Base-by-base conservation (phyloP, 2,113 vertebrate species). In the Gambusia affinis region DNA sequence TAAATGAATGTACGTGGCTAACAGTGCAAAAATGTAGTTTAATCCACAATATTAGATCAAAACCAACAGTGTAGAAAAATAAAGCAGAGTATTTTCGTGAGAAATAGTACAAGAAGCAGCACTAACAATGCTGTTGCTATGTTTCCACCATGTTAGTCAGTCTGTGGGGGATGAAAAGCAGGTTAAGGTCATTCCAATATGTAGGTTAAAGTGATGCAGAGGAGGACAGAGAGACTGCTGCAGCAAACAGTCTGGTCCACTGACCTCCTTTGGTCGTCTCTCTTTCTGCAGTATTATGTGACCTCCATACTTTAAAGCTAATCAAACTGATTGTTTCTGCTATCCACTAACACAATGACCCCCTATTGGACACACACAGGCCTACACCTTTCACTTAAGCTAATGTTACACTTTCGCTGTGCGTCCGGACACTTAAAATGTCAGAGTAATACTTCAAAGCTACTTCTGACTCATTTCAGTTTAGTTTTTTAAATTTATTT, bases 171-270 rank as follows among this genome's bases (percentile, higher is more conserved):
- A 82, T 72, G 70, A 33, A 67, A 90, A 89, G 12, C 78, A 85
- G 85, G 89, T 88, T 88, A 87, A 90, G 90, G 89, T 92, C 89
- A 88, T 87, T 85, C 44, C 69, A 62, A 67, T 78, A 87, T 84
- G 12, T 87, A 62, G 89, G 87, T 84, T 86, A 88, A 85, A 90
- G 78, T 92, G 88, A 87, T 90, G 90, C 82, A 85, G 82, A 75
- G 79, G 79, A 86, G 72, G 63, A 83, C 47, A 57, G 75, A 42
- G 47, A 60, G 5, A 72, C 74, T 70, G 78, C 86, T 83, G 90
- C 92, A 88, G 88, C 88, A 90, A 61, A 64, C 75, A 71, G 84
- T 74, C 86, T 89, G 79, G 61, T 86, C 85, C 85, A 85, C 81
- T 92, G 89, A 89, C 92, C 88, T 89, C 78, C 73, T 90, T 82